Evolutionary conservation across 2,113 vertebrate species (phyloP), one percentile per base, ranked within the genome.

Genomic region (Marmota flaviventris): DNA sequence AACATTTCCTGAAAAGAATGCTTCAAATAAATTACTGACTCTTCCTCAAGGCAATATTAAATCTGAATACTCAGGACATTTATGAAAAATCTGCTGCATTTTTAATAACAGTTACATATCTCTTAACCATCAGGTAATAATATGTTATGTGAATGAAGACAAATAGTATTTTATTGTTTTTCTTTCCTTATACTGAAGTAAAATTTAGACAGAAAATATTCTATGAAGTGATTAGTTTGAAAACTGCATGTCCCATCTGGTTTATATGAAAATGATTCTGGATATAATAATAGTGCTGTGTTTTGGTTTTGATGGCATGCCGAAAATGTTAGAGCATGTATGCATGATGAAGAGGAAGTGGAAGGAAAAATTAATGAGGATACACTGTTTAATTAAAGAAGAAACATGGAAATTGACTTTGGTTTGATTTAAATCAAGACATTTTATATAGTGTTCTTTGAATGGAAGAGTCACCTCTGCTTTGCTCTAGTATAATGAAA

Each of bases 161-260:
- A 13, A 70, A 34, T 58, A 81, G 8, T 75, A 63, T 78, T 93
- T 79, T 63, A 70, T 20, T 48, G 20, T 67, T 90, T 77, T 11
- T 84, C 29, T 82, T 79, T 10, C 13, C 8, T 72, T 63, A n/a
- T 42, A 27, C 0, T 34, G 48, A 83, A 51, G n/a, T 87, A 91
- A 87, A 75, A 85, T 88, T 88, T 75, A 81, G 34, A 75, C 22
- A 92, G 48, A 79, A 90, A 73, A 85, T 75, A 87, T 14, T 56
- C 42, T 22, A 39, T 37, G 53, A 6, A 27, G 37, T 25, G 5
- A 87, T 90, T 82, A 72, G 69, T n/a, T 91, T 87, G 58, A 77
- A 86, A 89, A 87, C 53, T 79, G 39, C 72, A 29, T 73, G 45
- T 87, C n/a, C 7, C 48, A 73, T 45, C 2, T 76, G 79, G 48